phyloP scores from a whole-genome alignment of 2,888 invertebrate genomes.

The Drosophila planitibia region DNA sequence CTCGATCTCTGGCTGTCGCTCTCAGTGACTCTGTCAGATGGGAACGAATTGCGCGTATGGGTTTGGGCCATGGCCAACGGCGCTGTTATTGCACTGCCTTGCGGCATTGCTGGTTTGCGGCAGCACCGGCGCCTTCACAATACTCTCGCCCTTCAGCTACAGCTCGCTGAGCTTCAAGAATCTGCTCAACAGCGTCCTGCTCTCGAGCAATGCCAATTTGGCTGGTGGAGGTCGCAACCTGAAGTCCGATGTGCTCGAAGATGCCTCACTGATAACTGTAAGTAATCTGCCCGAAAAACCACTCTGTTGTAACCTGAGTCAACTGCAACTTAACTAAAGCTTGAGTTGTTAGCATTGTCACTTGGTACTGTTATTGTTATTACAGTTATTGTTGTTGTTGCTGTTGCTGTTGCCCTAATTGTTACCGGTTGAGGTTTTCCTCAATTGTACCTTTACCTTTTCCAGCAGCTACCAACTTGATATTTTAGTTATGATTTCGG shows the following conservation, averaged over 20 bases:
- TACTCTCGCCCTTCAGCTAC: constrained; percentile 84
- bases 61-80: constrained; percentile 68
- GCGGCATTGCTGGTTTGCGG: constrained; percentile 71
- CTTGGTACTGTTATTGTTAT: constrained; percentile 16
- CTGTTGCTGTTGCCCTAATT: constrained; percentile 31
- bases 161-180: constrained; percentile 83
- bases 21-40: constrained; percentile 26
- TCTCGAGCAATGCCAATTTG: constrained; percentile 83
- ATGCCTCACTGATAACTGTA: constrained; percentile 84
- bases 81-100: constrained; percentile 68
- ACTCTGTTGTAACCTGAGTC: background rate
- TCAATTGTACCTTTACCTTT: constrained; percentile 3
- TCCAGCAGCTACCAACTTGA: constrained; percentile 16
- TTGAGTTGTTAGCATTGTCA: constrained; percentile 60
- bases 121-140: constrained; percentile 79
- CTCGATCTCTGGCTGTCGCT: background rate
- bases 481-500: constrained; percentile 42
- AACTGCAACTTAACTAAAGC: constrained; percentile 19
- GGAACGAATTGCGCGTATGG: constrained; percentile 35
- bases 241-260: constrained; percentile 84
- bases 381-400: constrained; percentile 11
- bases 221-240: constrained; percentile 83
- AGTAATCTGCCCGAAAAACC: constrained; percentile 36
- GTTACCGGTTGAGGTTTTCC: constrained; percentile 47
- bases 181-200: constrained; percentile 82